Percentiles rank a stretch among this genome's conserved stretches.
These are phyloP conservation scores for Mimas tiliae DNA, from an alignment of 2,888 invertebrate genomes.

Conservation along the genomic window DNA sequence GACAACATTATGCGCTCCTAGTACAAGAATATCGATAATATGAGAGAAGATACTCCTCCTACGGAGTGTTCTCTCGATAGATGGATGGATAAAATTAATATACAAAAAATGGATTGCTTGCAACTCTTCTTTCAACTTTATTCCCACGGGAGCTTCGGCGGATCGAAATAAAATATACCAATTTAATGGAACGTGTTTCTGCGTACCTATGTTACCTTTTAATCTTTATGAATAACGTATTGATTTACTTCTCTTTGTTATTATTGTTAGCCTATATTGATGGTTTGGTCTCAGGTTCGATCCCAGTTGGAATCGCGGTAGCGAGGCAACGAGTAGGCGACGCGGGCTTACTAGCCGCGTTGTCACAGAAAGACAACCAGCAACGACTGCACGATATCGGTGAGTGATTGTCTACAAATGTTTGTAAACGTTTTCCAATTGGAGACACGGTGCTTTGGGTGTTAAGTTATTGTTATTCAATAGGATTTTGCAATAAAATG, in stretches of 20 bases:
- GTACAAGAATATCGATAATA: conserved; percentile 48
- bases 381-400: conserved; percentile 84
- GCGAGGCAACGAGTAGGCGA: conserved; percentile 91
- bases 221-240: too few species aligned
- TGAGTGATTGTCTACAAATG: conserved; percentile 53
- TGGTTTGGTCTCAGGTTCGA: conserved; percentile 76
- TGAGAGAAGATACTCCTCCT: conserved; percentile 44
- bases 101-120: conserved; percentile 1
- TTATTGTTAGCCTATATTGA: background rate
- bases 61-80: background rate
- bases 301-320: conserved; percentile 94
- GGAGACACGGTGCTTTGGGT: background rate
- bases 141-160: conserved; percentile 5
- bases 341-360: conserved; percentile 83
- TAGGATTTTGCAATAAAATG: background rate
- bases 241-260: too few species aligned
- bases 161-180: background rate
- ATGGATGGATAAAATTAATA: conserved; percentile 1
- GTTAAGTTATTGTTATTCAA: background rate
- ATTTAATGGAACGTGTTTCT: too few species aligned
- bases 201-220: too few species aligned
- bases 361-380: conserved; percentile 84
- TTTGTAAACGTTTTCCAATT: background rate
- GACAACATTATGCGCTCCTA: conserved; percentile 42
- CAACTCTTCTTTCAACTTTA: background rate